phyloP scores from a whole-genome alignment of 2,888 invertebrate species.

The Melinaea marsaeus region DNA sequence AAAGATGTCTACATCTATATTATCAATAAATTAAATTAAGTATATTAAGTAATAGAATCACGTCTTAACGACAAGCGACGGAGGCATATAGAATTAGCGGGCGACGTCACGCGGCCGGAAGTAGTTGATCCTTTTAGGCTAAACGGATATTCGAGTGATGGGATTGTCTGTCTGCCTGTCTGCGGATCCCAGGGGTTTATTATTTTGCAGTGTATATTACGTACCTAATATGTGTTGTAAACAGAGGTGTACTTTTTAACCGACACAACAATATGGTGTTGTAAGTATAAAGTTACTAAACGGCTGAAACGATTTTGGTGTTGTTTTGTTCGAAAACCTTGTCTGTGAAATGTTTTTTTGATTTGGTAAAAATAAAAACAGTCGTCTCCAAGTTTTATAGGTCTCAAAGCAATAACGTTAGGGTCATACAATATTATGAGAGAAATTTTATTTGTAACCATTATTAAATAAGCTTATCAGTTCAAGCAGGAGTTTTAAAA shows the following conservation, averaged over 20 bases:
- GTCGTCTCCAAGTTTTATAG: too few relatives aligned
- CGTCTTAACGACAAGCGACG: slow-evolving; percentile 8
- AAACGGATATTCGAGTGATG: slow-evolving; percentile 59
- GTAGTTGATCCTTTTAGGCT: slow-evolving; percentile 64
- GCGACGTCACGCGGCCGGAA: slow-evolving; percentile 57
- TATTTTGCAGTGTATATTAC: slow-evolving; percentile 6
- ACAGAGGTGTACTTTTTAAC: neutral
- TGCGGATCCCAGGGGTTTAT: slow-evolving; percentile 24
- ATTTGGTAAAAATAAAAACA: too few relatives aligned
- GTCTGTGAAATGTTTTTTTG: too few relatives aligned
- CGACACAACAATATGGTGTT: too few relatives aligned
- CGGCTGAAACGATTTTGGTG: too few relatives aligned
- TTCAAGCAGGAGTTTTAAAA: slow-evolving; percentile 3
- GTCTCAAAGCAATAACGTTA: too few relatives aligned
- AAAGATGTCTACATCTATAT: too few relatives aligned
- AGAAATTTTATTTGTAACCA: neutral
- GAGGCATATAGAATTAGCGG: slow-evolving; percentile 36
- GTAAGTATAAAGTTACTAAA: too few relatives aligned
- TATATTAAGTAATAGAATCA: too few relatives aligned
- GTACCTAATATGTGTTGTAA: neutral
- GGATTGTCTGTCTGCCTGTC: slow-evolving; percentile 50
- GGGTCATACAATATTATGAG: too few relatives aligned
- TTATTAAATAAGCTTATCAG: neutral
- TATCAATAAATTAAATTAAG: too few relatives aligned
- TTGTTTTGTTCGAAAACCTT: too few relatives aligned